Conservation (phyloP, 2,888 invertebrate genomes). For the Unio pictorum region DNA sequence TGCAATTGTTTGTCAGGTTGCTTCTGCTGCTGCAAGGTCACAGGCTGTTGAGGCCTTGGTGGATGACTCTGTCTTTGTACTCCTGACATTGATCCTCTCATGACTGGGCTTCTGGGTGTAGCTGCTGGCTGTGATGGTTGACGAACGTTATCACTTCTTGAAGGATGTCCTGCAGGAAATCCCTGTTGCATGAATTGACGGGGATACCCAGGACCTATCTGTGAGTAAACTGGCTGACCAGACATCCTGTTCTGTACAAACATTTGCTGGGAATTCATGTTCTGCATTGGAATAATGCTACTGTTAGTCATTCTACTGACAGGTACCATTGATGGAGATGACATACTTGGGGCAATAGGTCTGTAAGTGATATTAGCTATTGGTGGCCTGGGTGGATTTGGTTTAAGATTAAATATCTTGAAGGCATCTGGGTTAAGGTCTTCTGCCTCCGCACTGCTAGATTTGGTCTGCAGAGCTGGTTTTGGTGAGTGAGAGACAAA, state of each 20-base stretch:
- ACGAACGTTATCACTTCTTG: no score
- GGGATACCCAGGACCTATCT: no score
- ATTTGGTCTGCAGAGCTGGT: slow-evolving; percentile 4
- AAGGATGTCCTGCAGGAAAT: no score
- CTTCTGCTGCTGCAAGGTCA: neutral
- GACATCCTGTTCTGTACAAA: no score
- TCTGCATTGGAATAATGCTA: no score
- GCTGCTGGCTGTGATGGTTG: neutral
- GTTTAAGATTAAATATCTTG: slow-evolving; percentile 60
- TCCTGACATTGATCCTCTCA: slow-evolving; percentile 1
- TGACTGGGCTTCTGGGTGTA: neutral
- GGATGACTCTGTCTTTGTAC: slow-evolving; percentile 1
- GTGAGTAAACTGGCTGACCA: no score
- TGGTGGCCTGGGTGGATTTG: slow-evolving; percentile 23
- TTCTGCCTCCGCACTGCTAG: slow-evolving; percentile 18
- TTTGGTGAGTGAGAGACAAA: slow-evolving; percentile 9
- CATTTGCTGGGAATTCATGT: no score
- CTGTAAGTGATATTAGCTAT: neutral
- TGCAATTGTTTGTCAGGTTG: neutral
- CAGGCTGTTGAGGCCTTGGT: neutral
- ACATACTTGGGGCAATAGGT: no score
- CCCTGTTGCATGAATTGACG: no score
- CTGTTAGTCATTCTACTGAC: no score
- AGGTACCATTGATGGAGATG: no score
- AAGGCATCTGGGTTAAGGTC: slow-evolving; percentile 53